Percentiles rank a stretch among this genome's conserved stretches.
These are phyloP conservation scores for Aphidius gifuensis DNA, from an alignment of 1,140 invertebrate species.

Conservation along the genomic window DNA sequence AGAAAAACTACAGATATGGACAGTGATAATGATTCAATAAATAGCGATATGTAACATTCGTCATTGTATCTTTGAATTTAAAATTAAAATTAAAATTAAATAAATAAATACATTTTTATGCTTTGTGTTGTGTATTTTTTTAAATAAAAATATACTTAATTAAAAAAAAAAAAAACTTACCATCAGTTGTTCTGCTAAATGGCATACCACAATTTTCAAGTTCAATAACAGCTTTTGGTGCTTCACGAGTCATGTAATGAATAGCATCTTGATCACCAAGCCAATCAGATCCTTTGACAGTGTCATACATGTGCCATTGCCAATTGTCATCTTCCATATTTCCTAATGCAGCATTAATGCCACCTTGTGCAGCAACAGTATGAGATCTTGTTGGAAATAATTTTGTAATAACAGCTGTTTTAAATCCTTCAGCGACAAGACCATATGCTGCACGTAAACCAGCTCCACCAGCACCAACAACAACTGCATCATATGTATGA, in stretches of 20 bases:
- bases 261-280: constrained; percentile 98
- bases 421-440: constrained; percentile 93
- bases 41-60: too few relatives aligned
- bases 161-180: constrained; percentile 40
- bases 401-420: constrained; percentile 96
- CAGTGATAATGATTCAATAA: too few relatives aligned
- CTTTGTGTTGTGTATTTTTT: too few relatives aligned
- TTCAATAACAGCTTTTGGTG: constrained; percentile 94
- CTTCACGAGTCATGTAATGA: constrained; percentile 97
- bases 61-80: too few relatives aligned
- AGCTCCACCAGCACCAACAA: constrained; percentile 96
- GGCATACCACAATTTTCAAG: constrained; percentile 98
- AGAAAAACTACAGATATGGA: too few relatives aligned
- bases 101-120: too few relatives aligned
- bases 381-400: constrained; percentile 96
- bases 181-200: constrained; percentile 89
- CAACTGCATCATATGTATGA: constrained; percentile 94
- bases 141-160: neutral
- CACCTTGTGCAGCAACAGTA: constrained; percentile 97
- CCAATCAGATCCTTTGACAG: constrained; percentile 99
- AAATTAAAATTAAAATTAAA: too few relatives aligned
- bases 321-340: constrained; percentile 88
- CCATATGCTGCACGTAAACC: constrained; percentile 95
- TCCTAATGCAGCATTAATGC: constrained; percentile 89
- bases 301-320: constrained; percentile 98